Conservation (phyloP, 2,888 invertebrate species). For the Adelphocoris suturalis region DNA sequence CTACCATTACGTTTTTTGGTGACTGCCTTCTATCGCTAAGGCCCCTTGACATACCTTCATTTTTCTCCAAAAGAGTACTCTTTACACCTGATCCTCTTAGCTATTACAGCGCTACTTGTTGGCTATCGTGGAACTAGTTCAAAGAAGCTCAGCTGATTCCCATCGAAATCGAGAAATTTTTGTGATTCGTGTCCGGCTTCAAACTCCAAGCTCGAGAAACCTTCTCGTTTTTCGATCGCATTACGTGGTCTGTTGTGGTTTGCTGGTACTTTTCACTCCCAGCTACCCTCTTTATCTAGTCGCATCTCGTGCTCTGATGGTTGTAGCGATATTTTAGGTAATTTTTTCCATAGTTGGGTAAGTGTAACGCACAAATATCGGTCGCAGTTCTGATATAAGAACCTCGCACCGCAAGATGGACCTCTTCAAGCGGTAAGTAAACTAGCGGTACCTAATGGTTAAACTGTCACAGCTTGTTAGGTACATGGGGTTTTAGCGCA, state of each 20-base stretch:
- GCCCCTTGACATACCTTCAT: too few relatives aligned
- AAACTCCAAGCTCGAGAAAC: neutral
- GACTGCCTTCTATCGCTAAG: too few relatives aligned
- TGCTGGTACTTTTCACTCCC: constrained; percentile 33
- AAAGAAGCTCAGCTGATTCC: too few relatives aligned
- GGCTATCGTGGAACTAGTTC: too few relatives aligned
- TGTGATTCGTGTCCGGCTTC: constrained; percentile 28
- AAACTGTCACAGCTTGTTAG: neutral
- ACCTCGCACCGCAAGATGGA: constrained; percentile 5
- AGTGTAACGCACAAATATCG: neutral
- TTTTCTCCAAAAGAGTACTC: too few relatives aligned
- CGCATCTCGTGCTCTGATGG: constrained; percentile 6
- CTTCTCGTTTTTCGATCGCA: constrained; percentile 9
- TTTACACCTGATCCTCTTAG: too few relatives aligned
- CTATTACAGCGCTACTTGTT: too few relatives aligned
- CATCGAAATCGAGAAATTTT: too few relatives aligned
- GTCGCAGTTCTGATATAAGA: neutral
- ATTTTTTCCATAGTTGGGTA: neutral
- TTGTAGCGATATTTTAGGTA: neutral
- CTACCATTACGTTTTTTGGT: too few relatives aligned
- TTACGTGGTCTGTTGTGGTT: constrained; percentile 68
- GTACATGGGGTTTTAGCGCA: neutral
- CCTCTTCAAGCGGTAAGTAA: constrained; percentile 37
- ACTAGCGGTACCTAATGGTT: neutral
- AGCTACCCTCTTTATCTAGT: constrained; percentile 6